phyloP scores from a whole-genome alignment of 2,113 vertebrate genomes.

The Gnathonemus echidnorhynchus region DNA sequence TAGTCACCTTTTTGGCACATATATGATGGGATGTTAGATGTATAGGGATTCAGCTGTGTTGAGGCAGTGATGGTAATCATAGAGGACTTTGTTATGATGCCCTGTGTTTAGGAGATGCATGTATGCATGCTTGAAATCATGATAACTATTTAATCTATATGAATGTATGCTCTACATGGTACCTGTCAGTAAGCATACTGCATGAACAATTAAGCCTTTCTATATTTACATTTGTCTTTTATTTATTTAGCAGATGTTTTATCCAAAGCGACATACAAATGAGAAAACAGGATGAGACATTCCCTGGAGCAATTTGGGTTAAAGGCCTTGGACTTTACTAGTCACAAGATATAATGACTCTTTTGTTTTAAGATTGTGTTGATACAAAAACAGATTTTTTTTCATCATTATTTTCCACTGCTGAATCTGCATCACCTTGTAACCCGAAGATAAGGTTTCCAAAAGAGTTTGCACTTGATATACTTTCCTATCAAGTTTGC shows the following conservation, averaged over 20 bases:
- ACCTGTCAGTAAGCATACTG: neutral
- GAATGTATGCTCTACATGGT: neutral
- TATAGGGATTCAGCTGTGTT: neutral
- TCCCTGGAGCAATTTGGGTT: neutral
- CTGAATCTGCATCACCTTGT: neutral
- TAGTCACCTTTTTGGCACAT: neutral
- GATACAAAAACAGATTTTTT: neutral
- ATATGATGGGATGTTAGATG: neutral
- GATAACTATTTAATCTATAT: neutral
- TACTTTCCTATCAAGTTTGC: neutral
- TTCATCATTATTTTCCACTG: neutral
- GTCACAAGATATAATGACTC: neutral
- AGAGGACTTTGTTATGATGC: neutral
- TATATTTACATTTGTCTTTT: neutral
- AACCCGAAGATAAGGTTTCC: neutral
- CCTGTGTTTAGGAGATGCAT: neutral
- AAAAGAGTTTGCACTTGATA: neutral
- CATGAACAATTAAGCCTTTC: neutral
- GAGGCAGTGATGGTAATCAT: neutral
- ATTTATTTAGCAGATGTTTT: neutral
- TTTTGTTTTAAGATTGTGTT: neutral
- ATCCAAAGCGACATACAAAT: neutral
- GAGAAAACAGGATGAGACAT: neutral
- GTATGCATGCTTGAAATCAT: neutral
- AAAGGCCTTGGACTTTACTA: neutral